Conservation (phyloP, 2,113 vertebrate species). For the Melanostigma gelatinosum region DNA sequence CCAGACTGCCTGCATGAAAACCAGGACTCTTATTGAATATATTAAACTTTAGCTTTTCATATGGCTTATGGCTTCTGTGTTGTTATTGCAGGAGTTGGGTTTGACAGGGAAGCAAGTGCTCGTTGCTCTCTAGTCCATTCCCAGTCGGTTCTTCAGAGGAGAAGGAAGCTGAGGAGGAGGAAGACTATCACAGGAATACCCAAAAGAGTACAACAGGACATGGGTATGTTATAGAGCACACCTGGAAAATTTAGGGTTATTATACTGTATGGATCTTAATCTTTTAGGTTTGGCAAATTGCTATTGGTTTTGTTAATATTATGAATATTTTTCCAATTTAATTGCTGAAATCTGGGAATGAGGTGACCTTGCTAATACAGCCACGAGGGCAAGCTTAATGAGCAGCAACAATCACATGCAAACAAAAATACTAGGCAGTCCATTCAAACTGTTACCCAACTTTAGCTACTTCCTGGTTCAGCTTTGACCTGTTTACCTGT, state of each 20-base stretch:
- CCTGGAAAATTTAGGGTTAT: not conserved
- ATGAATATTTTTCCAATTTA: slow-evolving; percentile 3
- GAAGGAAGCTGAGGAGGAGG: slow-evolving; percentile 95
- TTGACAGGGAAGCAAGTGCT: slow-evolving; percentile 98
- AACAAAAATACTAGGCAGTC: slow-evolving; percentile 22
- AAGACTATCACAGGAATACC: slow-evolving; percentile 99
- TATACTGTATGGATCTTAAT: slow-evolving; percentile 4
- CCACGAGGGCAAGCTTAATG: slow-evolving; percentile 11
- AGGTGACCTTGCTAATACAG: slow-evolving; percentile 7
- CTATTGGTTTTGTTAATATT: slow-evolving; percentile 4
- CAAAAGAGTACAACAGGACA: slow-evolving; percentile 98
- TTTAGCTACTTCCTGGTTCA: slow-evolving; percentile 20
- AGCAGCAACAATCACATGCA: slow-evolving; percentile 33
- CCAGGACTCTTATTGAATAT: slow-evolving; percentile 1
- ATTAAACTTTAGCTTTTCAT: slow-evolving; percentile 8
- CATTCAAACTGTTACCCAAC: slow-evolving; percentile 5
- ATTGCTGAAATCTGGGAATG: slow-evolving; percentile 17
- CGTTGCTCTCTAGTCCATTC: slow-evolving; percentile 99
- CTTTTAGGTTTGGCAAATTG: slow-evolving; percentile 14
- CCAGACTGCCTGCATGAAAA: slow-evolving; percentile 10
- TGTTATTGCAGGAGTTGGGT: slow-evolving; percentile 91
- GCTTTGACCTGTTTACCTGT: slow-evolving; percentile 6
- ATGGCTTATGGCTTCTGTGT: slow-evolving; percentile 42
- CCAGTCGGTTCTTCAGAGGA: slow-evolving; percentile 97
- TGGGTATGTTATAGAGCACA: slow-evolving; percentile 84